Percentiles rank a stretch among this genome's conserved stretches.
Evolutionary conservation across 2,113 vertebrate species (phyloP).

Genomic region (Bungarus multicinctus): DNA sequence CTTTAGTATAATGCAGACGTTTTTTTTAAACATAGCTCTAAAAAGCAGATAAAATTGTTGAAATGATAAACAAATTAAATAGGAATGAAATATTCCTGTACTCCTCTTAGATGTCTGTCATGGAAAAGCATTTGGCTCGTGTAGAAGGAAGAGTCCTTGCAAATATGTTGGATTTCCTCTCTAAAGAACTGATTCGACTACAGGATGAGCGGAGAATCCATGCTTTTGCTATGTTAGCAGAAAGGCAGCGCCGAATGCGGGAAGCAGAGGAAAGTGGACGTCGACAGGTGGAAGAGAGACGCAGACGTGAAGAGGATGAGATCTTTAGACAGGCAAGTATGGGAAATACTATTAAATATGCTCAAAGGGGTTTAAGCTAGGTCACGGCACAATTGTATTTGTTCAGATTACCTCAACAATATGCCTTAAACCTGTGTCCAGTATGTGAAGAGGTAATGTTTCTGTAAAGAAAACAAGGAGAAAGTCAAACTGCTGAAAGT

Average conservation of each 20-base stretch:
- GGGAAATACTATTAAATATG: not conserved
- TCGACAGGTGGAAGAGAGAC: conserved; percentile 82
- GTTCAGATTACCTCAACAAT: not conserved
- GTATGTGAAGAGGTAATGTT: not conserved
- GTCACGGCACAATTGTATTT: not conserved
- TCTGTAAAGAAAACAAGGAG: not conserved
- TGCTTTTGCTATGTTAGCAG: conserved; percentile 82
- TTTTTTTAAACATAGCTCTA: not conserved
- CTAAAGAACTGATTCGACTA: conserved; percentile 87
- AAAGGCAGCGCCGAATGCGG: conserved; percentile 79
- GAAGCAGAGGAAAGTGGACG: conserved; percentile 90
- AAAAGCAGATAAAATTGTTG: not conserved
- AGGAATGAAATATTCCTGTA: not conserved
- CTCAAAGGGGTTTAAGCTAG: not conserved
- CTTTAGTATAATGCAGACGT: not conserved
- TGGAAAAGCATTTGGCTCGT: conserved; percentile 69
- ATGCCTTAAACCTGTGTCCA: not conserved
- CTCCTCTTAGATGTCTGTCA: conserved; percentile 63
- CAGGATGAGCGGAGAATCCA: conserved; percentile 89
- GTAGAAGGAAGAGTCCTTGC: conserved; percentile 74
- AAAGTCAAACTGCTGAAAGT: not conserved
- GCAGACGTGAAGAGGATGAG: conserved; percentile 80
- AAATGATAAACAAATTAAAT: not conserved
- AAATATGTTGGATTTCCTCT: conserved; percentile 82
- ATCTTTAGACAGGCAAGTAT: conserved; percentile 85